Evolutionary conservation across 2,888 invertebrate genomes (phyloP).

Genomic region (Drosophila pseudotalamancana): DNA sequence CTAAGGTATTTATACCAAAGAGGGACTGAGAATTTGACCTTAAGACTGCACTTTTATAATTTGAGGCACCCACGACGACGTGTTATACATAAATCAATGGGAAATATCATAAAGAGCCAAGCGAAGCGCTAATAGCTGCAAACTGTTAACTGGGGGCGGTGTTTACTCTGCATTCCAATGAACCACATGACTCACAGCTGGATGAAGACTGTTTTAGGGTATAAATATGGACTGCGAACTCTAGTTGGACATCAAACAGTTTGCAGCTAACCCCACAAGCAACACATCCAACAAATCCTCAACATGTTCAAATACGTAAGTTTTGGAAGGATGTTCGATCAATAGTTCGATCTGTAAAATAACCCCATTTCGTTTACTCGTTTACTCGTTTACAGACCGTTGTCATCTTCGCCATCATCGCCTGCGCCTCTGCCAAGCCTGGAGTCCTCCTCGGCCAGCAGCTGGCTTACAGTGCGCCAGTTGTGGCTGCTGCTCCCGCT

Average conservation of each 20-base stretch:
- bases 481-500: constrained; percentile 20
- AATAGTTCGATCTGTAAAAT: too few species aligned
- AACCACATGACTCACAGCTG: constrained; percentile 41
- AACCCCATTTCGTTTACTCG: neutral
- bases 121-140: constrained; percentile 6
- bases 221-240: constrained; percentile 38
- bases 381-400: constrained; percentile 37
- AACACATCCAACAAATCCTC: neutral
- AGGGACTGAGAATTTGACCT: constrained; percentile 18
- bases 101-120: constrained; percentile 1
- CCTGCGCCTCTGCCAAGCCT: constrained; percentile 62
- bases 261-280: neutral
- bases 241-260: too few species aligned
- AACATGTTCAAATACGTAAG: constrained; percentile 71
- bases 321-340: neutral
- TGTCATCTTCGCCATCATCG: constrained; percentile 63
- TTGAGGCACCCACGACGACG: constrained; percentile 11
- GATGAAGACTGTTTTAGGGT: constrained; percentile 17
- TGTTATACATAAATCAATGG: constrained; percentile 30
- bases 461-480: constrained; percentile 31
- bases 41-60: neutral
- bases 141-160: constrained; percentile 21
- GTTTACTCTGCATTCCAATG: constrained; percentile 22
- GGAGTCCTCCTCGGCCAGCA: constrained; percentile 37
- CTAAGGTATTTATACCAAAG: neutral